A percentile compares a stretch with the other conserved stretches of the same genome.
These are phyloP conservation scores for Danionella cerebrum DNA, from an alignment of 2,113 vertebrate species.

Conservation along the genomic window DNA sequence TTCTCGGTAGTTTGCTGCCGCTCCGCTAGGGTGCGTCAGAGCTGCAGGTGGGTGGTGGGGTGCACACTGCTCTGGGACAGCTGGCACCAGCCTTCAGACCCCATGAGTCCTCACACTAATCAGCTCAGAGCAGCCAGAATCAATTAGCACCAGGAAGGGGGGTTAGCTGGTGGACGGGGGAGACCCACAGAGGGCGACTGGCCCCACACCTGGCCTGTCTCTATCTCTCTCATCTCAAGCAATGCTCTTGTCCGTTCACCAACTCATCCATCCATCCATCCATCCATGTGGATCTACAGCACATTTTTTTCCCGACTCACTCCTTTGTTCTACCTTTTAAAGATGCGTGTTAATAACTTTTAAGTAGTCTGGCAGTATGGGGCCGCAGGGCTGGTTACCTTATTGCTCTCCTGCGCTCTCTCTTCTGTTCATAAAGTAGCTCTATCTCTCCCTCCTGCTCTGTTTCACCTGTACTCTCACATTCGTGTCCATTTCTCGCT, in stretches of 20 bases:
- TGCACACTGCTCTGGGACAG: conserved; percentile 42
- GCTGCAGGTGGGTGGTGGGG: conserved; percentile 29
- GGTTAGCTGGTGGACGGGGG: conserved; percentile 13
- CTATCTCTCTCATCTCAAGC: conserved; percentile 10
- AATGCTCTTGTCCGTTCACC: conserved; percentile 5
- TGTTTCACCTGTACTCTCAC: conserved; percentile 21
- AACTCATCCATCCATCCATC: background rate
- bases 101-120: conserved; percentile 52
- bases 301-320: background rate
- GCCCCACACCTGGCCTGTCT: conserved; percentile 40
- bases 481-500: conserved; percentile 22
- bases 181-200: conserved; percentile 36
- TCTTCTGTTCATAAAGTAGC: background rate
- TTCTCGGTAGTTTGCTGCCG: background rate
- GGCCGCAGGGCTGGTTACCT: conserved; percentile 38
- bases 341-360: conserved; percentile 47
- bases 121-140: conserved; percentile 50
- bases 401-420: conserved; percentile 33
- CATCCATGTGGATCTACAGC: background rate
- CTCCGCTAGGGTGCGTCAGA: conserved; percentile 28
- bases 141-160: conserved; percentile 53
- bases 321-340: conserved; percentile 31
- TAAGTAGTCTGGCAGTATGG: conserved; percentile 42
- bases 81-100: conserved; percentile 41
- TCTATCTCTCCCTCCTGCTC: conserved; percentile 6